Percentiles rank a stretch among this genome's conserved stretches.
phyloP scores from a whole-genome alignment of 2,888 invertebrate species.

The Lycia hirtaria region DNA sequence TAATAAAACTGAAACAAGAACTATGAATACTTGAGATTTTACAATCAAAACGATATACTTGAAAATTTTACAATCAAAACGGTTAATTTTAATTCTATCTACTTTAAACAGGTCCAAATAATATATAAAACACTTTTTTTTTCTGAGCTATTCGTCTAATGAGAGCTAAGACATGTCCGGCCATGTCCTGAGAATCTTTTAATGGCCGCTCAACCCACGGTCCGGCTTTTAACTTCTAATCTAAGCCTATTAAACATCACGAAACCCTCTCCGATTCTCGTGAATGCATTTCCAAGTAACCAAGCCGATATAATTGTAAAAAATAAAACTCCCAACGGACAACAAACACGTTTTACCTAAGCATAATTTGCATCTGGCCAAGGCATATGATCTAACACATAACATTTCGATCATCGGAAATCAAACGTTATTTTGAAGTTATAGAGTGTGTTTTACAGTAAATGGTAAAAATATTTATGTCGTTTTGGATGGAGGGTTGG shows the following conservation, averaged over 20 bases:
- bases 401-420: conserved; percentile 21
- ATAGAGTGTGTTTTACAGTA: conserved; percentile 43
- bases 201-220: conserved; percentile 66
- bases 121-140: conserved; percentile 43
- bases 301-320: conserved; percentile 82
- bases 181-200: conserved; percentile 70
- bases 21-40: too few species aligned
- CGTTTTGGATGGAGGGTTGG: conserved; percentile 44
- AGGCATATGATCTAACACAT: conserved; percentile 37
- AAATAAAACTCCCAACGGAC: conserved; percentile 81
- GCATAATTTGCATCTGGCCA: conserved; percentile 78
- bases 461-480: conserved; percentile 40
- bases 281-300: conserved; percentile 85
- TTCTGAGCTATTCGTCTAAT: conserved; percentile 56
- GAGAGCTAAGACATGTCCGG: conserved; percentile 58
- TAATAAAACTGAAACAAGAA: too few species aligned
- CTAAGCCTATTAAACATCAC: conserved; percentile 83
- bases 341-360: conserved; percentile 84
- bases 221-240: conserved; percentile 82
- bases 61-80: too few species aligned
- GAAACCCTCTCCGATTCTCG: conserved; percentile 77
- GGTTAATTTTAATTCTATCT: too few species aligned
- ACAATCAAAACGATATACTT: too few species aligned
- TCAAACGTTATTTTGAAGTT: background rate
- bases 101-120: background rate